A percentile compares a stretch with the other conserved stretches of the same genome.
These are phyloP conservation scores for Erpetoichthys calabaricus DNA, from an alignment of 2,797 vertebrate species.

Conservation along the genomic window DNA sequence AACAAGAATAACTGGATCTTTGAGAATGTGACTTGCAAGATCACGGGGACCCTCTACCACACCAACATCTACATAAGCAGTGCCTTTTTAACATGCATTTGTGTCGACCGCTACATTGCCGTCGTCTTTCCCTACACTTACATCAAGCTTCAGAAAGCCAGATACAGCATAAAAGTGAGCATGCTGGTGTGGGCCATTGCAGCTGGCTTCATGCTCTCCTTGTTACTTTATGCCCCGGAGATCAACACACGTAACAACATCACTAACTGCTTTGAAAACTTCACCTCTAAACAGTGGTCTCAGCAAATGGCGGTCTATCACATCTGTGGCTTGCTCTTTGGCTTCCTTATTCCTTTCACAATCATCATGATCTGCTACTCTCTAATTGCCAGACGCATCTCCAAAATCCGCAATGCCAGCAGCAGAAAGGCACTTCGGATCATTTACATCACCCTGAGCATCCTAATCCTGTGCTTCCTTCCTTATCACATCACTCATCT, in stretches of 20 bases:
- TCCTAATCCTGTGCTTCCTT: constrained; percentile 63
- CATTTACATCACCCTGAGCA: constrained; percentile 45
- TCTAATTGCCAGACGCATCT: constrained; percentile 32
- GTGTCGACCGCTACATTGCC: constrained; percentile 58
- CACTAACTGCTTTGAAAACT: constrained; percentile 57
- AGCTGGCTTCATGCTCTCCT: constrained; percentile 12
- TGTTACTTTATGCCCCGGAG: constrained; percentile 43
- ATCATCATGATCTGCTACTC: constrained; percentile 55
- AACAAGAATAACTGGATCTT: constrained; percentile 54
- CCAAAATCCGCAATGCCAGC: constrained; percentile 25
- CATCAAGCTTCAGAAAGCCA: constrained; percentile 27
- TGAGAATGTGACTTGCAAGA: constrained; percentile 37
- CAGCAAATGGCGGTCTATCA: constrained; percentile 30
- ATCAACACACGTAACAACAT: not conserved
- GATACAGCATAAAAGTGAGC: constrained; percentile 11
- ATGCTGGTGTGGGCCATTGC: constrained; percentile 37
- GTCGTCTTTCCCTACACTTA: constrained; percentile 53
- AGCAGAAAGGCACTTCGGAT: constrained; percentile 37
- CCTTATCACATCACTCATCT: constrained; percentile 58
- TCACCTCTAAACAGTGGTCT: constrained; percentile 33
- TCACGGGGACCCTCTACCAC: constrained; percentile 46
- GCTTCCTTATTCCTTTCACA: constrained; percentile 45
- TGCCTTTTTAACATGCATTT: constrained; percentile 62
- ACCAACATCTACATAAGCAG: constrained; percentile 60
- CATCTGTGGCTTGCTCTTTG: constrained; percentile 38